A percentile compares a stretch with the other conserved stretches of the same genome.
Conservation (phyloP, 2,113 vertebrate genomes). For the Neodontobutis hainanensis region DNA sequence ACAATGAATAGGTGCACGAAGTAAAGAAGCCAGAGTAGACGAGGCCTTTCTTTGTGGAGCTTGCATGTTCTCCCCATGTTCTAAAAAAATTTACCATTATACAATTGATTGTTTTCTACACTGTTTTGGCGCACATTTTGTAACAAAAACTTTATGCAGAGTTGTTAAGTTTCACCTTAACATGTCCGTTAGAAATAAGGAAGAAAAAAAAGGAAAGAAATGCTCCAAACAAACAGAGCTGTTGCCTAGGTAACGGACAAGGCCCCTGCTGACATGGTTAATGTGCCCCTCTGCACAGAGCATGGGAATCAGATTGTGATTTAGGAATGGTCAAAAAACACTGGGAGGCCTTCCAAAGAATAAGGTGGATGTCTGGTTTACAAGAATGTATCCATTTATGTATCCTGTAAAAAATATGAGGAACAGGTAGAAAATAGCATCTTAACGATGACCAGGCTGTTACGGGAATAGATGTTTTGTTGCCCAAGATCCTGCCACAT, state of each 20-base stretch:
- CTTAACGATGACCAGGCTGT: constrained; percentile 71
- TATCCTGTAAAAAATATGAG: constrained; percentile 44
- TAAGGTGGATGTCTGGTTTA: not conserved
- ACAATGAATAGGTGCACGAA: too few species aligned
- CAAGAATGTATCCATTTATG: constrained; percentile 37
- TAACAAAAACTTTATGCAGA: constrained; percentile 18
- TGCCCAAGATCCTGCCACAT: constrained; percentile 22
- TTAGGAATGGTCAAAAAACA: constrained; percentile 35
- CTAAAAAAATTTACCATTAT: too few species aligned
- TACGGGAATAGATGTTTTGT: not conserved
- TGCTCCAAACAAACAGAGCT: constrained; percentile 65
- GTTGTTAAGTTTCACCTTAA: constrained; percentile 59
- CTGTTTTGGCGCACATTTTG: not conserved
- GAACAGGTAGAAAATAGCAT: constrained; percentile 46
- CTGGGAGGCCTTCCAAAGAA: too few species aligned
- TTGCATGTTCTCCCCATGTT: too few species aligned
- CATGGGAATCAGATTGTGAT: not conserved
- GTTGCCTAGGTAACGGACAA: constrained; percentile 52
- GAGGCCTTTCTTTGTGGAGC: too few species aligned
- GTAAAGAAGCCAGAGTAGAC: too few species aligned
- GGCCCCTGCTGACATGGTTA: constrained; percentile 41
- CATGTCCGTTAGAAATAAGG: constrained; percentile 53
- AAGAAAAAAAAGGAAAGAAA: constrained; percentile 36
- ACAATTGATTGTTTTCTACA: too few species aligned
- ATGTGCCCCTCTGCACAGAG: constrained; percentile 14